Evolutionary conservation across 2,797 vertebrate genomes (phyloP).

Genomic region (Tiaroga cobitis): DNA sequence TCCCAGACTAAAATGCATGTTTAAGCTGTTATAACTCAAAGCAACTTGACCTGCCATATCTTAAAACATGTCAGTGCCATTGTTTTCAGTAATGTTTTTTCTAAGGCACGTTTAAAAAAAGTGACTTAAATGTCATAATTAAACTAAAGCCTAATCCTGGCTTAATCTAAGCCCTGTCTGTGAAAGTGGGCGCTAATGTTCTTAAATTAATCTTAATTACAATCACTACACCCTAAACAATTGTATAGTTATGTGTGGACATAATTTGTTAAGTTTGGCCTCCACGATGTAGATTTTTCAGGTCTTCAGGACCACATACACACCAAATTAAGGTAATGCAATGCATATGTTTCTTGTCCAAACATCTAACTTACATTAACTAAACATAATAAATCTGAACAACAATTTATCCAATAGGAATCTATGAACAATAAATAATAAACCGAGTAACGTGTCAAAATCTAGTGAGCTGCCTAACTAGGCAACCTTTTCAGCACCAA

Average conservation of each 20-base stretch:
- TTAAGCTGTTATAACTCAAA: too few relatives aligned
- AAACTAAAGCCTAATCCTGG: too few relatives aligned
- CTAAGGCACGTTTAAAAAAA: too few relatives aligned
- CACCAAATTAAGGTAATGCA: background rate
- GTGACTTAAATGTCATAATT: too few relatives aligned
- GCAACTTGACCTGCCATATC: too few relatives aligned
- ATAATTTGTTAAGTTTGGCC: background rate
- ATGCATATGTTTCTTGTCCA: background rate
- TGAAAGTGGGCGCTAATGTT: background rate
- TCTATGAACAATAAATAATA: background rate
- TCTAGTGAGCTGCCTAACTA: background rate
- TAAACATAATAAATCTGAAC: background rate
- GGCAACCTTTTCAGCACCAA: background rate
- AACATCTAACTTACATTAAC: background rate
- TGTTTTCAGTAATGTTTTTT: too few relatives aligned
- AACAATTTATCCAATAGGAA: background rate
- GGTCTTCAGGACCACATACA: background rate
- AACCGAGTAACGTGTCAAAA: background rate
- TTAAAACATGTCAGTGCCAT: too few relatives aligned
- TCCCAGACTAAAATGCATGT: too few relatives aligned
- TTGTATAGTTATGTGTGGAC: background rate
- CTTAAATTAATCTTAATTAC: background rate
- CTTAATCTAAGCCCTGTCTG: too few relatives aligned
- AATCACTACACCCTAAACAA: background rate
- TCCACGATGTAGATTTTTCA: background rate